phyloP scores from a whole-genome alignment of 2,113 vertebrate species.

The Anarhynchus alexandrinus region DNA sequence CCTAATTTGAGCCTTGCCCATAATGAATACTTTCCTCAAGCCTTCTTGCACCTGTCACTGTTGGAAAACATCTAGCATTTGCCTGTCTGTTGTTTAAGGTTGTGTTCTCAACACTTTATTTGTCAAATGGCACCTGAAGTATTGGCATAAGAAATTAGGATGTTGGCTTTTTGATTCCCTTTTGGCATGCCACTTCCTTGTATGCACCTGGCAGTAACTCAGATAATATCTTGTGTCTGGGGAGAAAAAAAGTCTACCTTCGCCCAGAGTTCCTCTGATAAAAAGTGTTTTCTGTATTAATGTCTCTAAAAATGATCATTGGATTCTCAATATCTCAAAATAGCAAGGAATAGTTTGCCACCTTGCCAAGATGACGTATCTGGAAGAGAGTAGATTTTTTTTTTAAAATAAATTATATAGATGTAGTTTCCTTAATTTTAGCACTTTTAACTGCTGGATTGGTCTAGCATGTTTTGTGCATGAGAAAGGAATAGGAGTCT shows the following conservation, averaged over 20 bases:
- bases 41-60: constrained; percentile 72
- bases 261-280: neutral
- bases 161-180: neutral
- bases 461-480: neutral
- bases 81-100: constrained; percentile 29
- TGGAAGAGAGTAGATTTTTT: neutral
- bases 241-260: neutral
- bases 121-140: constrained; percentile 15
- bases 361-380: neutral
- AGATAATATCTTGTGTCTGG: neutral
- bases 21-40: constrained; percentile 67
- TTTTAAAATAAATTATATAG: neutral
- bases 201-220: neutral
- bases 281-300: neutral
- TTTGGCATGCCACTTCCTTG: neutral
- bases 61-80: constrained; percentile 52
- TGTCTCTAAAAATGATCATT: neutral
- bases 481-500: neutral
- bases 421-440: neutral
- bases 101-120: constrained; percentile 22
- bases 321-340: neutral
- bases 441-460: neutral
- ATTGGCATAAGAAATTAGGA: neutral
- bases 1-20: constrained; percentile 69
- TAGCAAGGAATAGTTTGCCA: neutral